These are phyloP conservation scores for Caenorhabditis inopinata DNA, from an alignment of 1,140 invertebrate genomes.

Conservation along the genomic window DNA sequence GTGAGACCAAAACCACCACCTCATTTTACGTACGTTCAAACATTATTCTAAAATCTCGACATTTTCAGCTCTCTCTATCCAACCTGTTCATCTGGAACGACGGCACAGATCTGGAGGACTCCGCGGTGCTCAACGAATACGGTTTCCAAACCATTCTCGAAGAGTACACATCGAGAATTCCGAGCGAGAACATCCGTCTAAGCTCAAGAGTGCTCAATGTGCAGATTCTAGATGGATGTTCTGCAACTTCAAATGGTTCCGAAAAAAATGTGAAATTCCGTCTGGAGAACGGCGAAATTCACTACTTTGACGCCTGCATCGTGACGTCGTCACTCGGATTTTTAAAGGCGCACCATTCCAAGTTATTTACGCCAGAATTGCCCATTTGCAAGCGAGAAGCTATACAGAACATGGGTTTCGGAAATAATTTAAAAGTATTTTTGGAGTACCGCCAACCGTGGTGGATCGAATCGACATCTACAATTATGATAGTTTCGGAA, in stretches of 20 bases:
- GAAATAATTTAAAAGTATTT: constrained; percentile 34
- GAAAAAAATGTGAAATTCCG: neutral
- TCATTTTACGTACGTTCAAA: too few relatives aligned
- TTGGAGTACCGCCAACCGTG: constrained; percentile 9
- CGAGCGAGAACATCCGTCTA: neutral
- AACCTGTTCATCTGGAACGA: constrained; percentile 35
- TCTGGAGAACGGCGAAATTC: neutral
- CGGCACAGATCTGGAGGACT: neutral
- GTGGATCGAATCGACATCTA: neutral
- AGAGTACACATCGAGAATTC: constrained; percentile 6
- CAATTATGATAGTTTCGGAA: neutral
- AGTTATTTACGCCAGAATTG: neutral
- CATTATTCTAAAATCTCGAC: neutral
- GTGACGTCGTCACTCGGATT: constrained; percentile 32
- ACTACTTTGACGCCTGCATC: constrained; percentile 2
- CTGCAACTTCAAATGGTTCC: too few relatives aligned
- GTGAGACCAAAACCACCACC: too few relatives aligned
- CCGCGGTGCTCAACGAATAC: neutral
- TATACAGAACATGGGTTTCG: neutral
- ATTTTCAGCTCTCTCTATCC: constrained; percentile 22
- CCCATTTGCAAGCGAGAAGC: neutral
- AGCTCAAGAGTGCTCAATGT: neutral
- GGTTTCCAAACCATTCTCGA: neutral
- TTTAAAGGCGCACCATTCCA: neutral
- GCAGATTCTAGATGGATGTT: too few relatives aligned